A percentile compares a stretch with the other conserved stretches of the same genome.
Conservation (phyloP, 2,113 vertebrate genomes). For the Chloropsis hardwickii region DNA sequence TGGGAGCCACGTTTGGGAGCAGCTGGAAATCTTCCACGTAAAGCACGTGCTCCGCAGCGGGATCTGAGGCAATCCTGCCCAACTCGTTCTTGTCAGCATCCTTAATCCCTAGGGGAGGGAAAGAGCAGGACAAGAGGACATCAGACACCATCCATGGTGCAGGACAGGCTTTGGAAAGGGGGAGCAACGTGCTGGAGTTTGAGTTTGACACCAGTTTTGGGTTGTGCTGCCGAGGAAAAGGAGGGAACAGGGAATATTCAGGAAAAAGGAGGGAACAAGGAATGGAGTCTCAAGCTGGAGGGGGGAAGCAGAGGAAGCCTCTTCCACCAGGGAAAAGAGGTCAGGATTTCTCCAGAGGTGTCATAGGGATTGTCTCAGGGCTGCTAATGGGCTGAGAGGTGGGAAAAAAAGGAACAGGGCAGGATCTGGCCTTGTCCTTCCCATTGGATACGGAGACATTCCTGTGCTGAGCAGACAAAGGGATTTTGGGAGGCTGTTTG, state of each 20-base stretch:
- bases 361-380: background rate
- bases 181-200: rapidly evolving
- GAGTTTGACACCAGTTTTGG: background rate
- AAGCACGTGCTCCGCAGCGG: constrained; percentile 79
- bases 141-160: background rate
- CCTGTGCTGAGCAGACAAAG: background rate
- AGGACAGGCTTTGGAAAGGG: background rate
- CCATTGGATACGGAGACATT: background rate
- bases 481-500: background rate
- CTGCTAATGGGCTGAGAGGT: background rate
- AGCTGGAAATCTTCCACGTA: constrained; percentile 68
- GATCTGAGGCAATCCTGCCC: constrained; percentile 76
- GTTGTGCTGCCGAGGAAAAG: background rate
- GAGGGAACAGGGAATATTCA: background rate
- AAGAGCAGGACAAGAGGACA: background rate
- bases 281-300: background rate
- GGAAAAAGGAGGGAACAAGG: background rate
- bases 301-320: background rate
- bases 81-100: constrained; percentile 75
- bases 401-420: background rate
- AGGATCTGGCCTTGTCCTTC: background rate
- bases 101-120: constrained; percentile 70
- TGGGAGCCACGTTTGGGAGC: constrained; percentile 72
- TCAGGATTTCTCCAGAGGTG: background rate
- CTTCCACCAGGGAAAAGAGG: background rate